Percentiles rank a stretch among this genome's conserved stretches.
phyloP scores from a whole-genome alignment of 2,797 vertebrate species.

The Micrastur ruficollis region DNA sequence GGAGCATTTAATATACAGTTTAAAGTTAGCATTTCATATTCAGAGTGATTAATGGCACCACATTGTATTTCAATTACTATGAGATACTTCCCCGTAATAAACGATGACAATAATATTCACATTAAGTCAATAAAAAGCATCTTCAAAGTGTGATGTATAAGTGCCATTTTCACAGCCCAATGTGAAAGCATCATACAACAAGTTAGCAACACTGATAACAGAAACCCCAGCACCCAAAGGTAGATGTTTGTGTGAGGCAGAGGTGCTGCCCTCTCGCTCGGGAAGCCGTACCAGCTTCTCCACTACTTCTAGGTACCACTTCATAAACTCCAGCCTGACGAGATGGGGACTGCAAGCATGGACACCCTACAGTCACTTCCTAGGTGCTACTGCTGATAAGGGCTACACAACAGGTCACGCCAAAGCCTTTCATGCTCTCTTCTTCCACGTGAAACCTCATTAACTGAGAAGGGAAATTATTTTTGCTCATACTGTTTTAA shows the following conservation, averaged over 20 bases:
- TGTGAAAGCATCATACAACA: conserved; percentile 58
- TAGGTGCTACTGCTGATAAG: neutral
- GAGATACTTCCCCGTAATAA: conserved; percentile 74
- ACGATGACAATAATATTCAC: conserved; percentile 78
- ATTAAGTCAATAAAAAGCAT: conserved; percentile 80
- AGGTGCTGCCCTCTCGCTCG: neutral
- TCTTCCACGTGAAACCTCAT: neutral
- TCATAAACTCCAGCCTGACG: neutral
- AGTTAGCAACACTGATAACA: conserved; percentile 50
- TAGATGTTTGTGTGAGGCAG: neutral
- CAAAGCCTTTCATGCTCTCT: neutral
- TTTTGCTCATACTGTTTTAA: conserved; percentile 3
- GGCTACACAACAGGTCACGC: neutral
- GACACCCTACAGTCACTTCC: neutral
- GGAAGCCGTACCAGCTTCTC: neutral
- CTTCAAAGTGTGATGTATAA: conserved; percentile 74
- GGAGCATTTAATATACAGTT: conserved; percentile 73
- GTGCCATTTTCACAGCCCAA: conserved; percentile 60
- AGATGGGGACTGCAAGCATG: neutral
- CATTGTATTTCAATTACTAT: conserved; percentile 79
- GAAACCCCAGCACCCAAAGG: conserved; percentile 28
- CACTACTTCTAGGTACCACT: neutral
- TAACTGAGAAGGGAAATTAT: neutral
- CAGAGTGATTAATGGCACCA: conserved; percentile 74
- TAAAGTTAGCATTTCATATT: conserved; percentile 74